Percentiles rank a stretch among this genome's conserved stretches.
Conservation (phyloP, 2,797 vertebrate species). For the Onychomys torridus region DNA sequence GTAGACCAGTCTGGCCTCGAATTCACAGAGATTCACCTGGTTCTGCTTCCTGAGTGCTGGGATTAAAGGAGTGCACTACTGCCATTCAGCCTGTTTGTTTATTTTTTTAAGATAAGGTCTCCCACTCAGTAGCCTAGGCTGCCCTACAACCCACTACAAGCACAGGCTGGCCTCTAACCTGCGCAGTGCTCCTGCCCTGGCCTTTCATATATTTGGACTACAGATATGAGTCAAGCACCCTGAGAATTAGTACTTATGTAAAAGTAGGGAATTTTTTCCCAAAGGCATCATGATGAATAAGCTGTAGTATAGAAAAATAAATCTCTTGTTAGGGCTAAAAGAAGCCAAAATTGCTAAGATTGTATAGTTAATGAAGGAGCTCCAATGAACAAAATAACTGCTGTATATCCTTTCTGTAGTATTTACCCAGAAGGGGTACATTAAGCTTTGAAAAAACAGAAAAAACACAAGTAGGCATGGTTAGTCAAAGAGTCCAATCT, state of each 20-base stretch:
- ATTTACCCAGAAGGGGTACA: background rate
- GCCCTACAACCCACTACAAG: background rate
- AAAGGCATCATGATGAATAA: background rate
- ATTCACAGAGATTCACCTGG: no score
- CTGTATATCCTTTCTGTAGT: background rate
- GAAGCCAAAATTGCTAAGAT: slow-evolving; percentile 52
- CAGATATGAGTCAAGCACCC: background rate
- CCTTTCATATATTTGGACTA: background rate
- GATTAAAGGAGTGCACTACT: no score
- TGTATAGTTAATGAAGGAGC: background rate
- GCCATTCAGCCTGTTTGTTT: background rate
- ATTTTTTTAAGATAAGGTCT: background rate
- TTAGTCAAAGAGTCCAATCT: background rate
- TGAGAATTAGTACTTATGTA: background rate
- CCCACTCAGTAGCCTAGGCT: background rate
- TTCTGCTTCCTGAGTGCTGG: no score
- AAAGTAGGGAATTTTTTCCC: background rate
- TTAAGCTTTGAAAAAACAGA: background rate
- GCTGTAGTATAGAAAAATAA: slow-evolving; percentile 46
- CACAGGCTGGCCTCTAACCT: background rate
- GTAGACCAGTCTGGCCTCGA: no score
- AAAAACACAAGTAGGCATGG: background rate
- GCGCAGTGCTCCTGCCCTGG: background rate
- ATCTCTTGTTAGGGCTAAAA: slow-evolving; percentile 51
- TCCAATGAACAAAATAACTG: background rate